Percentiles rank a stretch among this genome's conserved stretches.
These are phyloP conservation scores for Urosaurus nigricauda DNA, from an alignment of 2,797 vertebrate species.

Conservation along the genomic window DNA sequence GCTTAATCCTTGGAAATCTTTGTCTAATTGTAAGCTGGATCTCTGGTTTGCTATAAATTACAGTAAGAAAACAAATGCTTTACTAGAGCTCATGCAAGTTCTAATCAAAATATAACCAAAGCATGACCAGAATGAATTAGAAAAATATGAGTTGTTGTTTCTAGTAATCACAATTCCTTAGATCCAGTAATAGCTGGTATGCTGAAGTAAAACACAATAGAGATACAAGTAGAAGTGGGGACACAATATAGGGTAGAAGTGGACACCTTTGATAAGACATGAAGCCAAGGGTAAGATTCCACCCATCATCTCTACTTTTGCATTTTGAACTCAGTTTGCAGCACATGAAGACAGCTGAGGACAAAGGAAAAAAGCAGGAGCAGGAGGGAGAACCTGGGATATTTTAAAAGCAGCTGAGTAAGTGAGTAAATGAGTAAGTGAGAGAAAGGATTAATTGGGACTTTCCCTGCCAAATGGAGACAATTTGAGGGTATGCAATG, in stretches of 20 bases:
- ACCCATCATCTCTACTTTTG: too few species aligned
- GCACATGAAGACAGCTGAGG: too few species aligned
- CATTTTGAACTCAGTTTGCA: too few species aligned
- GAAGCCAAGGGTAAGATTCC: too few species aligned
- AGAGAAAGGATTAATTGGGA: too few species aligned
- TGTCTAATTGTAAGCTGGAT: constrained; percentile 31
- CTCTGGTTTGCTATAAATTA: constrained; percentile 32
- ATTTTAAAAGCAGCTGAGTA: too few species aligned
- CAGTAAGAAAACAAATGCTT: constrained; percentile 25
- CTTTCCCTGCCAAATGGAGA: too few species aligned
- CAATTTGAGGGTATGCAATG: too few species aligned
- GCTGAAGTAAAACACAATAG: not conserved
- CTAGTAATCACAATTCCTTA: not conserved
- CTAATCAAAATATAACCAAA: not conserved
- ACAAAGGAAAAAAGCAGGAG: too few species aligned
- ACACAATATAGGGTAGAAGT: not conserved
- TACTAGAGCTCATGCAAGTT: accelerated
- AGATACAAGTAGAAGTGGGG: not conserved
- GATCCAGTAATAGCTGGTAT: not conserved
- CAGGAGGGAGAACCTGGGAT: too few species aligned
- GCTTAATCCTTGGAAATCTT: constrained; percentile 70
- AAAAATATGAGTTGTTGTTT: not conserved
- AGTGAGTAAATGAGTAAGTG: too few species aligned
- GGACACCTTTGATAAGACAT: too few species aligned
- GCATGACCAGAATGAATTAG: not conserved